Evolutionary conservation across 2,888 invertebrate genomes (phyloP).

Genomic region (Megalurothrips usitatus): DNA sequence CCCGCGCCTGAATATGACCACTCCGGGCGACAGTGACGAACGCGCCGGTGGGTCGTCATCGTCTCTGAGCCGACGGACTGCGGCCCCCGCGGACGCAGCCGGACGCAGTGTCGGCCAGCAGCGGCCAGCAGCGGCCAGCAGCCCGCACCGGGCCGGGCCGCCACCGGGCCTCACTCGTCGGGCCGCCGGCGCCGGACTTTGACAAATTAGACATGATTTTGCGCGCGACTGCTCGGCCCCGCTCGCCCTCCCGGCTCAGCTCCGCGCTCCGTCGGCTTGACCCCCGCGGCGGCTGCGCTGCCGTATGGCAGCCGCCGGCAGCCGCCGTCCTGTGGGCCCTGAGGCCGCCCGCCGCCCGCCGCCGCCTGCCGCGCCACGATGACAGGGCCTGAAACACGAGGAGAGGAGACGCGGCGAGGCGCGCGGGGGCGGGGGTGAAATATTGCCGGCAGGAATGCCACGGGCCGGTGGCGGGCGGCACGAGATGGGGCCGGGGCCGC

Average conservation of each 20-base stretch:
- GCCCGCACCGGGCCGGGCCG: not conserved
- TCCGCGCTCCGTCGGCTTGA: too few relatives aligned
- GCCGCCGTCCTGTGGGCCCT: not conserved
- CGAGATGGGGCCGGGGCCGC: not conserved
- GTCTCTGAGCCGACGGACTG: not conserved
- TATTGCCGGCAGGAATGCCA: not conserved
- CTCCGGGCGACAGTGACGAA: not conserved
- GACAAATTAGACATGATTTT: conserved; percentile 23
- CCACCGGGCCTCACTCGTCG: not conserved
- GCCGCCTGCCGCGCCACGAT: not conserved
- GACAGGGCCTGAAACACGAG: not conserved
- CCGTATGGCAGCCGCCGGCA: too few relatives aligned
- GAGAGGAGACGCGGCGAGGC: not conserved
- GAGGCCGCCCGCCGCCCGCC: not conserved
- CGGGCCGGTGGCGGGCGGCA: not conserved
- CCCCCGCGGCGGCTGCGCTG: too few relatives aligned
- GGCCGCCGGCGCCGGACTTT: not conserved
- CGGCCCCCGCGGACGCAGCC: too few relatives aligned
- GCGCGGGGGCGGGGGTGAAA: not conserved
- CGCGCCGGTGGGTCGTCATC: not conserved
- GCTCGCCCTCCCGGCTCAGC: too few relatives aligned
- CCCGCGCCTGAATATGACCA: not conserved
- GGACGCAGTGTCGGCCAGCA: too few relatives aligned
- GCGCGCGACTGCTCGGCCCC: not conserved
- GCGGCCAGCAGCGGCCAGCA: too few relatives aligned